Conservation (phyloP, 2,113 vertebrate species). For the Polypterus senegalus region DNA sequence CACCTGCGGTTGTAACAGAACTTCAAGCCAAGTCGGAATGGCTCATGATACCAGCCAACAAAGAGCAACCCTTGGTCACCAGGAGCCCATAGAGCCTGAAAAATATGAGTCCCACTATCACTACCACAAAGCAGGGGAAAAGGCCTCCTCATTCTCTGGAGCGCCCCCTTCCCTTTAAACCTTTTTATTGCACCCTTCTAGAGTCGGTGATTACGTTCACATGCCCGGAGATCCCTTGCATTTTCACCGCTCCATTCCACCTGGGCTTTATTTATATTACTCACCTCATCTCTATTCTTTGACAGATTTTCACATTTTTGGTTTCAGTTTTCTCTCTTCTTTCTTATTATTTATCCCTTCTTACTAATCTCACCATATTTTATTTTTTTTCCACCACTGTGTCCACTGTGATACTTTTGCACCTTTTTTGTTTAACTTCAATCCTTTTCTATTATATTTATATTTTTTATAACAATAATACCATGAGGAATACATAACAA, state of each 20-base stretch:
- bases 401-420: no score
- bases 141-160: background rate
- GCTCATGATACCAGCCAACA: constrained; percentile 52
- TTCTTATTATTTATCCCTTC: no score
- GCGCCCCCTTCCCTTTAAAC: background rate
- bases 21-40: constrained; percentile 54
- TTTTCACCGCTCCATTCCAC: background rate
- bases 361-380: no score
- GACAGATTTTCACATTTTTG: no score
- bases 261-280: background rate
- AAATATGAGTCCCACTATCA: background rate
- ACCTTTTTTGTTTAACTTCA: no score
- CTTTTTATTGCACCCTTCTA: no score
- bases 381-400: no score
- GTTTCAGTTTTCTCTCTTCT: no score
- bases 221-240: background rate
- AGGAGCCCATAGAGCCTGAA: constrained; percentile 46
- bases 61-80: constrained; percentile 36
- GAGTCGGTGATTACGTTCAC: background rate
- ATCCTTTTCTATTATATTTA: no score
- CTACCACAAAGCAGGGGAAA: background rate
- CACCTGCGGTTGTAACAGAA: constrained; percentile 60
- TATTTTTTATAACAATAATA: no score
- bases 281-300: no score
- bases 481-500: no score